Base-by-base conservation (phyloP, 2,797 vertebrate species). In the Chloroceryle inda region DNA sequence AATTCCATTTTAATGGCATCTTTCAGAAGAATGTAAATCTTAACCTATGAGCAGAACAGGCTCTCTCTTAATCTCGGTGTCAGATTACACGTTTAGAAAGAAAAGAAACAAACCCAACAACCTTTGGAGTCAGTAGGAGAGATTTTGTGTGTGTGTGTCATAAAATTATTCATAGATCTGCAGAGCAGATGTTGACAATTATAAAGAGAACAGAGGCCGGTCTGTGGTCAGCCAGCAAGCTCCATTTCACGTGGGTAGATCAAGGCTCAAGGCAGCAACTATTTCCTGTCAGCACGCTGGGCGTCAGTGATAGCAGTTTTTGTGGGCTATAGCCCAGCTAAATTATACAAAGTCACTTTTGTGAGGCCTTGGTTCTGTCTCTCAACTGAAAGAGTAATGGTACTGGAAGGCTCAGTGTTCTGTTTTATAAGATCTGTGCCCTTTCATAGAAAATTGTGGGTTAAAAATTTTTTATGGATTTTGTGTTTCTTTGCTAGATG, bases 131-230 rank as follows among this genome's bases (percentile, higher is more conserved):
- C 83, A 42, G 89, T 81, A 88, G 87, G 90, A 91, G 88, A 86
- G 85, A 53, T 73, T 75, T 88, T 88, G 52, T 84, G 71, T 67
- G 24, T 55, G 20, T 85, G 61, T 94, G 69, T 94, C 74, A 92
- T 96, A 92, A 94, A 96, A 94, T 97, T 94, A 94, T 96, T 95
- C 85, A 45, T 92, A 85, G 94, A 93, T 97, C 95, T 98, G 96
- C 92, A 33, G 82, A 92, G 85, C 97, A 97, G 97, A 97, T 97
- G 97, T 97, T 96, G 97, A 95, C 93, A 94, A 95, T 97, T 94
- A 96, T 55, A 49, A 69, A 58, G 75, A 73, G 97, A 96, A 97
- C 95, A 96, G 97, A 97, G 97, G 94, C 91, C 3, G 49, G 80
- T 96, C 96, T 97, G 95, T 97, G 97, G 97, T 95, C 75, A 63